Evolutionary conservation across 23 tunicate genomes (phyloP).

Genomic region (Trididemnum nubilum): DNA sequence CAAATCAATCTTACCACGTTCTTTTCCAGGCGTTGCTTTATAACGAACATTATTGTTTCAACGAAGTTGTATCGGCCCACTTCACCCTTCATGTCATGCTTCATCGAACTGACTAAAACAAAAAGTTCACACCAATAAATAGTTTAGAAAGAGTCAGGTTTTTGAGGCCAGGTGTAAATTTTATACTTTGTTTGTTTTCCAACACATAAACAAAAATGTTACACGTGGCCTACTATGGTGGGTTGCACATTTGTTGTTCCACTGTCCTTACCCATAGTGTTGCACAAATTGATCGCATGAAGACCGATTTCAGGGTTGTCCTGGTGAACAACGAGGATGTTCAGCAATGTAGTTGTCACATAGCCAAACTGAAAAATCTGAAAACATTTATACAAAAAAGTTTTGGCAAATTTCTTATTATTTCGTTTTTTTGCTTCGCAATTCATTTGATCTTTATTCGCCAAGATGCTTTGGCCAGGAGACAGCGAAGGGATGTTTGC

Average conservation of each 20-base stretch:
- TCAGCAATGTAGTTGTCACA: conserved; percentile 1
- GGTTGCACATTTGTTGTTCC: too few species aligned
- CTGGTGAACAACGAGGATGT: conserved; percentile 12
- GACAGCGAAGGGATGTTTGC: too few species aligned
- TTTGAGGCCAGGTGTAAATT: too few species aligned
- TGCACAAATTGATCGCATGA: conserved; percentile 44
- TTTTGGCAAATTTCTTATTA: too few species aligned
- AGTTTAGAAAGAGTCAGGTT: conserved; percentile 12
- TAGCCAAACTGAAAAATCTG: conserved; percentile 33
- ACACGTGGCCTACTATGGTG: too few species aligned
- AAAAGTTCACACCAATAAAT: neutral
- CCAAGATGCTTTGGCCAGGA: too few species aligned
- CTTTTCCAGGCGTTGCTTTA: conserved; percentile 28
- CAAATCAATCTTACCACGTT: conserved; percentile 4
- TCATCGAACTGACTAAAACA: conserved; percentile 37
- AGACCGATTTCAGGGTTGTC: conserved; percentile 19
- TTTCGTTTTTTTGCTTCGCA: too few species aligned
- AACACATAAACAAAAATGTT: too few species aligned
- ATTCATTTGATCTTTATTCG: too few species aligned
- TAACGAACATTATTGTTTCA: conserved; percentile 38
- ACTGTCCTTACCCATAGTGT: conserved; percentile 42
- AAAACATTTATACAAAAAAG: too few species aligned
- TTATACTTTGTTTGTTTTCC: too few species aligned
- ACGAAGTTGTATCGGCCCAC: conserved; percentile 34
- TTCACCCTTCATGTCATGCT: conserved; percentile 44